Percentiles rank a stretch among this genome's conserved stretches.
phyloP scores from a whole-genome alignment of 2,797 vertebrate genomes.

The Ptychobarbus kaznakovi region DNA sequence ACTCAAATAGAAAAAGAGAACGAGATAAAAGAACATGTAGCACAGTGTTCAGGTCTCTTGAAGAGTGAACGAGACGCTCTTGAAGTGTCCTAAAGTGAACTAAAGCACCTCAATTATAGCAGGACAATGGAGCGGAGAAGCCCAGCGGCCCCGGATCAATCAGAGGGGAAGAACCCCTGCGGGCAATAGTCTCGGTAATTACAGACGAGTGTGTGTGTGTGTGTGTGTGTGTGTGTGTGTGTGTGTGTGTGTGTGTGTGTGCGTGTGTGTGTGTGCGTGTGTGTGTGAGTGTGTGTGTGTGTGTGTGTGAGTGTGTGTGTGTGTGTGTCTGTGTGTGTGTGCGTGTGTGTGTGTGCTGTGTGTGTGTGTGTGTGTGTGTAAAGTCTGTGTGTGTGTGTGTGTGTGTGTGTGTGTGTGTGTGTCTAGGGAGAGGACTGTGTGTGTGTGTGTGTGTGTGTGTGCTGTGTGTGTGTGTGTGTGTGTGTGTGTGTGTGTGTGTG shows the following conservation, averaged over 20 bases:
- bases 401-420: too few species aligned
- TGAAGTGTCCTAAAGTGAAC: conserved; percentile 20
- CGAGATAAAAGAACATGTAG: not conserved
- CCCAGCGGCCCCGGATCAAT: conserved; percentile 1
- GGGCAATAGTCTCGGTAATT: conserved; percentile 4
- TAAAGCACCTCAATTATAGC: conserved; percentile 14
- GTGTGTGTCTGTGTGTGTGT: too few species aligned
- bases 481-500: too few species aligned
- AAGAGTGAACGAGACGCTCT: conserved; percentile 1
- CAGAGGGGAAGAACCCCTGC: conserved; percentile 15
- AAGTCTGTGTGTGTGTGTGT: too few species aligned
- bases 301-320: too few species aligned
- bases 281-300: too few species aligned
- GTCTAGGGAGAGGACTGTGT: too few species aligned
- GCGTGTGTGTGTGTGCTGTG: too few species aligned
- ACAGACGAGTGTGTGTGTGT: not conserved
- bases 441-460: too few species aligned
- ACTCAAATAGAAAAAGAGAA: conserved; percentile 5
- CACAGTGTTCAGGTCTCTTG: not conserved
- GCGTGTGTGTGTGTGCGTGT: conserved; percentile 10
- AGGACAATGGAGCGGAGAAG: conserved; percentile 3
- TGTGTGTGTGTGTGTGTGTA: too few species aligned
- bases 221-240: conserved; percentile 29
- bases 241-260: not conserved
- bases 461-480: too few species aligned